Conservation (phyloP, 2,888 invertebrate genomes). For the Cephonodes hylas region DNA sequence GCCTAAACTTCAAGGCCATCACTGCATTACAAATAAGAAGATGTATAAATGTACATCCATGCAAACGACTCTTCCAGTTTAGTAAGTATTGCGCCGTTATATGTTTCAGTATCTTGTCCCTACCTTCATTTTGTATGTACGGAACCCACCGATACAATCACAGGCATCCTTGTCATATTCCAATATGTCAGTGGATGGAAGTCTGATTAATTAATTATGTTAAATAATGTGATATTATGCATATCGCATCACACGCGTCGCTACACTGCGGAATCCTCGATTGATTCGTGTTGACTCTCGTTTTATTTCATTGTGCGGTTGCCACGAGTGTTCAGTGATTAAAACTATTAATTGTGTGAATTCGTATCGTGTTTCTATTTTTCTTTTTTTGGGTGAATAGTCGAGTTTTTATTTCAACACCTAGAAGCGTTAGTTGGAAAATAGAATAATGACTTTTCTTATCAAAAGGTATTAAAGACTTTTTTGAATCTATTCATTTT, state of each 20-base stretch:
- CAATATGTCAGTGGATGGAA: constrained; percentile 34
- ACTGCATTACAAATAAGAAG: no score
- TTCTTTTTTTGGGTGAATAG: no score
- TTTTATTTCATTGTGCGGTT: constrained; percentile 17
- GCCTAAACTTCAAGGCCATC: no score
- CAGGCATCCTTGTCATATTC: not conserved
- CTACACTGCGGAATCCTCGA: constrained; percentile 39
- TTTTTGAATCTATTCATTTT: no score
- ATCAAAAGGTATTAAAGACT: no score
- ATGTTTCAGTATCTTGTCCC: no score
- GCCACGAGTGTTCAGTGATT: constrained; percentile 18
- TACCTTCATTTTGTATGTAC: not conserved
- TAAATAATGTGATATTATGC: constrained; percentile 76
- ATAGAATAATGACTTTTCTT: no score
- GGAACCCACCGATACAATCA: not conserved
- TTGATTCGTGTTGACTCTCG: constrained; percentile 26
- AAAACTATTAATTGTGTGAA: constrained; percentile 1
- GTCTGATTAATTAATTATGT: constrained; percentile 73
- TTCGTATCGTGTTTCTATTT: not conserved
- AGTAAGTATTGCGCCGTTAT: no score
- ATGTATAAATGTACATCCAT: no score
- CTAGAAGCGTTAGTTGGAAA: not conserved
- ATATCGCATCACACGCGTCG: constrained; percentile 69
- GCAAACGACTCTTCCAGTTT: no score
- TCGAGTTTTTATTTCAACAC: not conserved